Conservation (phyloP, 1,140 invertebrate species). For the Bombyx mandarina region DNA sequence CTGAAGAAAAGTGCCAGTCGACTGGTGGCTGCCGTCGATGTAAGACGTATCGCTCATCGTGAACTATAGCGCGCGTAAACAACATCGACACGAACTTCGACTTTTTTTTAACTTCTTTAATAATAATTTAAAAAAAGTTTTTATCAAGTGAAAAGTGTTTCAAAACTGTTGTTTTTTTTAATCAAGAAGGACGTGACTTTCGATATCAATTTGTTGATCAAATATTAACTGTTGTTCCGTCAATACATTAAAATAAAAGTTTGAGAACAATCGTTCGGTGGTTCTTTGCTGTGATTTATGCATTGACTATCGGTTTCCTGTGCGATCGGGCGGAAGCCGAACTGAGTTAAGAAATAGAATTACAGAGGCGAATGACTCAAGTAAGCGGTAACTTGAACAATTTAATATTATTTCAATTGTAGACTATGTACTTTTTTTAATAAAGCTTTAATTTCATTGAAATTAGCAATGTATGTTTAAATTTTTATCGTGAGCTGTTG, state of each 20-base stretch:
- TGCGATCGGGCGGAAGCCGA: constrained; percentile 20
- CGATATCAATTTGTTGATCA: too few species aligned
- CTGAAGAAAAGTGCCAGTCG: constrained; percentile 38
- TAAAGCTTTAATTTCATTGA: too few species aligned
- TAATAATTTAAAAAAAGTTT: not conserved
- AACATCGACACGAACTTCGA: constrained; percentile 34
- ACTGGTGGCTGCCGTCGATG: constrained; percentile 19
- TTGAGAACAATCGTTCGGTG: constrained; percentile 15
- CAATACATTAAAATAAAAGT: not conserved
- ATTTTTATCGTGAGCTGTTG: too few species aligned
- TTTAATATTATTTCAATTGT: too few species aligned
- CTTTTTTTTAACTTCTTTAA: not conserved
- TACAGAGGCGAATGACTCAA: not conserved
- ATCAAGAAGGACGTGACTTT: too few species aligned
- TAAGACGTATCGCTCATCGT: constrained; percentile 15
- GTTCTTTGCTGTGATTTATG: constrained; percentile 17
- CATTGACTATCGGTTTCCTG: constrained; percentile 29
- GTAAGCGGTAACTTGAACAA: too few species aligned
- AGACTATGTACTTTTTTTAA: too few species aligned
- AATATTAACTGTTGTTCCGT: too few species aligned
- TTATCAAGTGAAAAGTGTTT: not conserved
- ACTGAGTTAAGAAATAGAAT: constrained; percentile 21
- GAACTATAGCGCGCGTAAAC: constrained; percentile 34
- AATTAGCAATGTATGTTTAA: too few species aligned
- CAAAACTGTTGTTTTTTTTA: not conserved